Evolutionary conservation across 2,113 vertebrate genomes (phyloP).

Genomic region (Gymnogyps californianus): DNA sequence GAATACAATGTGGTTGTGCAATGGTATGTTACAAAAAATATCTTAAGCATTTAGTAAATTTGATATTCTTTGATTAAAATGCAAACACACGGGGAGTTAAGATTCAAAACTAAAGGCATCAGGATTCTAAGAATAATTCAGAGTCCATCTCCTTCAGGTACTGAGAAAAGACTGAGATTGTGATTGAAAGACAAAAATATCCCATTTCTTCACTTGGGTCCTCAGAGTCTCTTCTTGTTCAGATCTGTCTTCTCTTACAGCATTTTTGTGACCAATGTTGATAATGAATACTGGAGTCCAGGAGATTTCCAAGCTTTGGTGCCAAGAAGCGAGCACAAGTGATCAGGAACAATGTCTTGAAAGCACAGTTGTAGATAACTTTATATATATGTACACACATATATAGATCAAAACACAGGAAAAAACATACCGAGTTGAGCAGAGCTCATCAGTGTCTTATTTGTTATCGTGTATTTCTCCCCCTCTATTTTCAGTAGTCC

Average conservation of each 20-base stretch:
- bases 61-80: constrained; percentile 15
- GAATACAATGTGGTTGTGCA: background rate
- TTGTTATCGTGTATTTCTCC: background rate
- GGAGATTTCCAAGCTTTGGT: background rate
- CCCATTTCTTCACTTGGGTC: background rate
- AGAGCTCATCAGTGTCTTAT: background rate
- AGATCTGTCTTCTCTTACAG: background rate
- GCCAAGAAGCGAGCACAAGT: background rate
- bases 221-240: background rate
- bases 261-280: background rate
- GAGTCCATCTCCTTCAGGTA: background rate
- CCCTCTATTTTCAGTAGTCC: background rate
- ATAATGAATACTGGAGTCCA: background rate
- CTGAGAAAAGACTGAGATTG: background rate
- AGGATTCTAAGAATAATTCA: background rate
- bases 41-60: background rate
- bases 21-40: background rate
- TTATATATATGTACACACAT: background rate
- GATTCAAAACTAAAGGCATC: background rate
- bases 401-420: background rate
- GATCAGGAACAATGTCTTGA: background rate
- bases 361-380: background rate
- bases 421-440: background rate
- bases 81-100: fast-evolving
- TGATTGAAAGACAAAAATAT: background rate